Conservation (phyloP, 1,140 invertebrate species). For the Dendroctonus valens region DNA sequence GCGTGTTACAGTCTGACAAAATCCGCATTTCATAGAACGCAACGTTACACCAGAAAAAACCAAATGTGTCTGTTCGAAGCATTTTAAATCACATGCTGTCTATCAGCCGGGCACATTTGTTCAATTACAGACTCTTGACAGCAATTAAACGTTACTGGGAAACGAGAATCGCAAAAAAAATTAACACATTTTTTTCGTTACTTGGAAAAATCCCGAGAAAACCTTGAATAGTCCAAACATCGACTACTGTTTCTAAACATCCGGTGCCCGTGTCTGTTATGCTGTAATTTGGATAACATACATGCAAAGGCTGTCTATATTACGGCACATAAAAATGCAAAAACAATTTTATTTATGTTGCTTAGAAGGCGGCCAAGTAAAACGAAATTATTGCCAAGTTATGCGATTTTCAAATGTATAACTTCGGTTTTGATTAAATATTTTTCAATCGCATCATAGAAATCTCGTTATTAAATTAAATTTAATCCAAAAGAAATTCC, state of each 20-base stretch:
- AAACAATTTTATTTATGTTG: too few relatives aligned
- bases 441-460: too few relatives aligned
- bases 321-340: too few relatives aligned
- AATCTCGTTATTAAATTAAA: too few relatives aligned
- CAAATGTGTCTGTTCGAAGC: slow-evolving; percentile 8
- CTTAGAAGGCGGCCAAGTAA: too few relatives aligned
- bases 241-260: slow-evolving; percentile 15
- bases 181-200: slow-evolving; percentile 20
- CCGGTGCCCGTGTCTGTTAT: neutral
- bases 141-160: slow-evolving; percentile 22
- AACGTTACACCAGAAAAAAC: slow-evolving; percentile 7
- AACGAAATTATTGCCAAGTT: too few relatives aligned
- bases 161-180: slow-evolving; percentile 14
- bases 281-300: too few relatives aligned
- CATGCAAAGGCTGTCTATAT: too few relatives aligned
- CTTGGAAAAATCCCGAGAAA: slow-evolving; percentile 15
- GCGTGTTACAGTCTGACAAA: slow-evolving; percentile 11
- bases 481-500: too few relatives aligned
- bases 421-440: too few relatives aligned
- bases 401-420: too few relatives aligned
- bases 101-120: slow-evolving; percentile 20
- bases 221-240: slow-evolving; percentile 6
- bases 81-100: slow-evolving; percentile 19
- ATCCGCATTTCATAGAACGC: slow-evolving; percentile 1
- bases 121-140: slow-evolving; percentile 18